Percentiles rank a stretch among this genome's conserved stretches.
Conservation (phyloP, 1,140 invertebrate genomes). For the Schlechtendalia chinensis region DNA sequence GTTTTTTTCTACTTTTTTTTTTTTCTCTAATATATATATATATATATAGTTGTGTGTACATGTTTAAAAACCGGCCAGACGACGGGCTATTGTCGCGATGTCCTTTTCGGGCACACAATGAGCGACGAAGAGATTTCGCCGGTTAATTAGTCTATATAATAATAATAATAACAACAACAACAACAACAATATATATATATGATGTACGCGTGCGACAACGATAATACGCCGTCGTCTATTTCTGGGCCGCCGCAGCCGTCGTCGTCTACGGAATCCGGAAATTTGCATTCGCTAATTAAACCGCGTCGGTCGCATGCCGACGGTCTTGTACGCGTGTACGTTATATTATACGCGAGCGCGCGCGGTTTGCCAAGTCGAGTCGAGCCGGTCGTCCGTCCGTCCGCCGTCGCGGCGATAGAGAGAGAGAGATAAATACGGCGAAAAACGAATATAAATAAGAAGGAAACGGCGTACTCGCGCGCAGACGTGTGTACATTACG, state of each 20-base stretch:
- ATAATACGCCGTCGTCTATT: constrained; percentile 1
- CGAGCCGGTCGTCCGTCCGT: too few relatives aligned
- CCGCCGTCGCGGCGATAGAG: neutral
- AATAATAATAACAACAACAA: neutral
- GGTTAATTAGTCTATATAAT: constrained; percentile 9
- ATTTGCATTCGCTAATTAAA: constrained; percentile 46
- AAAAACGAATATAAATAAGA: neutral
- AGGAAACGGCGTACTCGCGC: neutral
- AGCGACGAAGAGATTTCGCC: constrained; percentile 7
- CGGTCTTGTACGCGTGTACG: neutral
- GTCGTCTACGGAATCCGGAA: constrained; percentile 22
- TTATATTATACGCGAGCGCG: neutral
- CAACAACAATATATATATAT: neutral
- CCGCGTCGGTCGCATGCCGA: neutral
- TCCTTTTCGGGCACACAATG: constrained; percentile 37
- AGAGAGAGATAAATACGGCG: neutral
- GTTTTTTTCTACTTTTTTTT: too few relatives aligned
- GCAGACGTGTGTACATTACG: neutral
- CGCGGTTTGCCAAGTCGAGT: constrained; percentile 5
- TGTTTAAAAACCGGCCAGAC: neutral
- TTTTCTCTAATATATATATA: neutral
- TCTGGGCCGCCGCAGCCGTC: too few relatives aligned
- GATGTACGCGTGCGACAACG: neutral
- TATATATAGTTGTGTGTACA: too few relatives aligned
- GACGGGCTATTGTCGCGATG: neutral